Evolutionary conservation across 2,888 invertebrate species (phyloP).

Genomic region (Serrognathus titanus): DNA sequence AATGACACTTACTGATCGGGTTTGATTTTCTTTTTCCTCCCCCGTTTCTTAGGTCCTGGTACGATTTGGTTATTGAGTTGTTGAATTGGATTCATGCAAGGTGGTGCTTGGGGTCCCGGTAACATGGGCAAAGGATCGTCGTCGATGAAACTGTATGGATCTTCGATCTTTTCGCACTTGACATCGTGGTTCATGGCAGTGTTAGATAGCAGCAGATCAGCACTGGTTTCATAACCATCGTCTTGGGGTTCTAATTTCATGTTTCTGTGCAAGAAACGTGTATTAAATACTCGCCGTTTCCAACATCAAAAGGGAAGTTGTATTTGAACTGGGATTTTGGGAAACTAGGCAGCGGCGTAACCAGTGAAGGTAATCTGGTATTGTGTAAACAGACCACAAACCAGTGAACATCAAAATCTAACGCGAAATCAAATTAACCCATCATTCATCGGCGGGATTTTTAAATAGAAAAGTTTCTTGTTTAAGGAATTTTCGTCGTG

Average conservation of each 20-base stretch:
- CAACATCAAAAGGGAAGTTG: slow-evolving; percentile 31
- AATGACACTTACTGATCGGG: slow-evolving; percentile 52
- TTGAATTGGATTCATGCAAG: slow-evolving; percentile 48
- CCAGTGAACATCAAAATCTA: slow-evolving; percentile 20
- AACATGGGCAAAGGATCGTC: slow-evolving; percentile 61
- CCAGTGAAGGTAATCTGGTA: slow-evolving; percentile 34
- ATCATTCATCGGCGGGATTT: neutral
- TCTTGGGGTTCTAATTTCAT: slow-evolving; percentile 69
- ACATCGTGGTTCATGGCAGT: slow-evolving; percentile 46
- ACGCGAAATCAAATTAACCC: slow-evolving; percentile 2
- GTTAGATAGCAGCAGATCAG: slow-evolving; percentile 53
- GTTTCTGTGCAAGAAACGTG: slow-evolving; percentile 35
- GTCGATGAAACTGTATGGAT: slow-evolving; percentile 84
- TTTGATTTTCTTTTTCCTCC: slow-evolving; percentile 80
- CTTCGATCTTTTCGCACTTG: slow-evolving; percentile 56
- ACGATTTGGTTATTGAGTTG: slow-evolving; percentile 37
- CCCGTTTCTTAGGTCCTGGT: slow-evolving; percentile 74
- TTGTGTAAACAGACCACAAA: slow-evolving; percentile 22
- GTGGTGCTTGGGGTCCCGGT: slow-evolving; percentile 47
- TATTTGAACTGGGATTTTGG: slow-evolving; percentile 23
- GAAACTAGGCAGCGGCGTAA: slow-evolving; percentile 35
- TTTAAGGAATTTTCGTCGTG: no score
- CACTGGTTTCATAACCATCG: slow-evolving; percentile 88
- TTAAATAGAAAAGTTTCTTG: neutral
- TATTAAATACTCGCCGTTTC: no score